phyloP scores from a whole-genome alignment of 30 jellyfish, hydroid and myxozoan species.

The Aurelia aurita region DNA sequence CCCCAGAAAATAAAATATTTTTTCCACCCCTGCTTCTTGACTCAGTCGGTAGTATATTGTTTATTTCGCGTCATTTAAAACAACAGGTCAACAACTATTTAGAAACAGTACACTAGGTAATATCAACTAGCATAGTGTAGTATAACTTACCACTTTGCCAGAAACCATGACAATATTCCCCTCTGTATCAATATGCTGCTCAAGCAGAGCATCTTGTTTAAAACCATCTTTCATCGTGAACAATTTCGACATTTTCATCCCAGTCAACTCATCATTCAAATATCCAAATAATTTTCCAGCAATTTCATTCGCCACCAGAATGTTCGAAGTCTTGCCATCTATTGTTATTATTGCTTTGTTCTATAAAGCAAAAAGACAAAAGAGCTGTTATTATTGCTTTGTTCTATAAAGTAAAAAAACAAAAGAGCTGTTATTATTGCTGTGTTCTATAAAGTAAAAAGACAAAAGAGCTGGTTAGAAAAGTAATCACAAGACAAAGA shows the following conservation, averaged over 20 bases:
- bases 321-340: slow-evolving; percentile 67
- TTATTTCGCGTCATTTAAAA: too few species aligned
- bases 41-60: too few species aligned
- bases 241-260: slow-evolving; percentile 65
- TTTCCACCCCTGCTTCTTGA: too few species aligned
- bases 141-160: slow-evolving; percentile 79
- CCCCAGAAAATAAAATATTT: too few species aligned
- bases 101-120: too few species aligned
- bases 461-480: too few species aligned
- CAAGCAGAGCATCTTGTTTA: slow-evolving; percentile 69
- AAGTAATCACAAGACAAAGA: too few species aligned
- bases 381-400: slow-evolving; percentile 80
- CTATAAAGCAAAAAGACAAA: slow-evolving; percentile 34
- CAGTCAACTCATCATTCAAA: slow-evolving; percentile 55
- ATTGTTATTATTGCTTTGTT: slow-evolving; percentile 81
- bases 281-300: slow-evolving; percentile 87
- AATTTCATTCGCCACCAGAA: slow-evolving; percentile 79
- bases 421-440: slow-evolving; percentile 83
- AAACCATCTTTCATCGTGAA: slow-evolving; percentile 75
- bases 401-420: slow-evolving; percentile 47
- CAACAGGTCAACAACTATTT: too few species aligned
- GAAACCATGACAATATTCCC: slow-evolving; percentile 86
- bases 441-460: slow-evolving; percentile 54
- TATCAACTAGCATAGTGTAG: too few species aligned
- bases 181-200: slow-evolving; percentile 76